Evolutionary conservation across 2,888 invertebrate genomes (phyloP).

Genomic region (Amphipoea oculea): DNA sequence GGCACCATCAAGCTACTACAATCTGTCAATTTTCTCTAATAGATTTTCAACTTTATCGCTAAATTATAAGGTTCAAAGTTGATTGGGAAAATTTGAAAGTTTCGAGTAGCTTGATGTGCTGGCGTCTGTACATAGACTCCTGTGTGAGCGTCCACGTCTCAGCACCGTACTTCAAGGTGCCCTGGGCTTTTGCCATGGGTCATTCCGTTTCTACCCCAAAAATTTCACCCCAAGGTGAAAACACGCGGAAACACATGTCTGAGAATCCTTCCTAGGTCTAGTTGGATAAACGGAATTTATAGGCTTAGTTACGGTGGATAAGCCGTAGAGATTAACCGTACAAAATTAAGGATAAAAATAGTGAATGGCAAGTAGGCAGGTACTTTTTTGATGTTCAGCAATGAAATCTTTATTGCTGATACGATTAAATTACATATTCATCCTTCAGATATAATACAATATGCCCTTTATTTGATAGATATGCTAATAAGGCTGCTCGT

Average conservation of each 20-base stretch:
- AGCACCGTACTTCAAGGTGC: background rate
- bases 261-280: background rate
- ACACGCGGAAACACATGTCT: background rate
- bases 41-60: no score
- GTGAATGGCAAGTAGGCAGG: background rate
- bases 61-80: no score
- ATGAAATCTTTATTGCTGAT: background rate
- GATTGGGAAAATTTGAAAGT: no score
- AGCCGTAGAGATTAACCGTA: background rate
- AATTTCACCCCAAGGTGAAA: background rate
- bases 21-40: no score
- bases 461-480: slow-evolving; percentile 20
- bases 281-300: background rate
- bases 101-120: no score
- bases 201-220: no score
- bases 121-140: no score
- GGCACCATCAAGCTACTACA: no score
- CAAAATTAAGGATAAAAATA: background rate
- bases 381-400: background rate
- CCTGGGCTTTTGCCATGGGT: background rate
- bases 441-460: background rate
- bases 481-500: slow-evolving; percentile 35
- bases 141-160: background rate
- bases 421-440: background rate
- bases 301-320: no score